Base-by-base conservation (phyloP, 2,797 vertebrate species). In the Telmatherina bonti region DNA sequence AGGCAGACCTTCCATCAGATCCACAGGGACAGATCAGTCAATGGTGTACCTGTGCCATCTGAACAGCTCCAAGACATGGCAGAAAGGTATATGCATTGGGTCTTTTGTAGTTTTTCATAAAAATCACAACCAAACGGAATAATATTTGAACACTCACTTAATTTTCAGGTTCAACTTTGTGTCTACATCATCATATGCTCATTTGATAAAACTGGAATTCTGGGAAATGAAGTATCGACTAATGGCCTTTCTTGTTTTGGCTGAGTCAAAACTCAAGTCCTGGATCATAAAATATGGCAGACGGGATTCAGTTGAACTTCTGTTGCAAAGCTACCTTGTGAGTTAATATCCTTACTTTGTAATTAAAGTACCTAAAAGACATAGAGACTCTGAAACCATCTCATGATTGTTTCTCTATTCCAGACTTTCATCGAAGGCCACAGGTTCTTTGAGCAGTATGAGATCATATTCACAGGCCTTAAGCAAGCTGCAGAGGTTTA, bases 271-370 rank as follows among this genome's bases (percentile, higher is more conserved):
- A 86, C 96, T 99, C 65, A 99, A 99, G 89, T 97, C 97, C 0
- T 99, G 98, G 98, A 99, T 99, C 89, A 96, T 99, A 82, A 99
- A 99, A 93, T 99, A 99, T 0, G 98, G 98, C 88, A 93, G 98
- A 27, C 93, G 96, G 55, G 98, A 99, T 51, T 98, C 97, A 0
- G 98, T 99, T 72, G 97, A 98, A 78, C 91, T 97, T 12, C 94
- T 99, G 72, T 85, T 99, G 55, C 97, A 99, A 49, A 97, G 94
- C 89, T 99, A 99, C 74, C 87, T 97, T 22, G 98, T 99, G 90
- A 95, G 96, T 94, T 33, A 0, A 62, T 36, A 20, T 60, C 22
- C 30, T 10, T 55, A 7, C 54, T 9, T 47, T 35, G 22, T 2
- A 13, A 5, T 11, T 10, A 2, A 1, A 12, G 0, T 27, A 13